A percentile compares a stretch with the other conserved stretches of the same genome.
These are phyloP conservation scores for Eidolon helvum DNA, from an alignment of 2,113 vertebrate species.

Conservation along the genomic window DNA sequence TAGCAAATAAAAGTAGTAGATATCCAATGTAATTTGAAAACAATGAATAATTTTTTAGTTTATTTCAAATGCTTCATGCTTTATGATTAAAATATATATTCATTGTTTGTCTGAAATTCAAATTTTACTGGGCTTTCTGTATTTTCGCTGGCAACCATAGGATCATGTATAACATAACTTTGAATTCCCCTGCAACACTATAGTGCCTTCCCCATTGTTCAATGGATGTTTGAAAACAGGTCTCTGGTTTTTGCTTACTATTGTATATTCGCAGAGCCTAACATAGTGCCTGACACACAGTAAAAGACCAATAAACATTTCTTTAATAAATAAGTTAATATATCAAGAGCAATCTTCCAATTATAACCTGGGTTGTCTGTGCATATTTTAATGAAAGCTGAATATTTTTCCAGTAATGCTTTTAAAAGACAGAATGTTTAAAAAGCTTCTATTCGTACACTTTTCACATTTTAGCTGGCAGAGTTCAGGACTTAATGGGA, in stretches of 20 bases:
- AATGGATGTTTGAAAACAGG: background rate
- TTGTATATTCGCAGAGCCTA: background rate
- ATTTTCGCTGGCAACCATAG: background rate
- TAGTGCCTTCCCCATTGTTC: background rate
- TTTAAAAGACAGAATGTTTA: background rate
- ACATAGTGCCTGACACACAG: background rate
- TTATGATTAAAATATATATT: background rate
- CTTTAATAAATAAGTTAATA: background rate
- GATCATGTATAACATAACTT: background rate
- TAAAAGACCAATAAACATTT: background rate
- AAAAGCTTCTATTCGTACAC: background rate
- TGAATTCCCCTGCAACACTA: background rate
- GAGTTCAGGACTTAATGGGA: constrained; percentile 13
- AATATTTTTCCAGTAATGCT: background rate
- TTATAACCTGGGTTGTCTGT: background rate
- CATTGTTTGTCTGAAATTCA: background rate
- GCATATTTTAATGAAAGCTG: constrained; percentile 15
- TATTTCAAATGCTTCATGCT: background rate
- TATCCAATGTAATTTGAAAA: constrained; percentile 8
- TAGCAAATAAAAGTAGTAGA: constrained; percentile 3
- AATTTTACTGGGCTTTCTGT: background rate
- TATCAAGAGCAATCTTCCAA: background rate
- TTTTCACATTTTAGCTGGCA: constrained; percentile 32
- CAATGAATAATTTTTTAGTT: background rate
- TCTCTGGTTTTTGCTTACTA: background rate